phyloP scores from a whole-genome alignment of 2,888 invertebrate species.

The Listrodromus nycthemerus region DNA sequence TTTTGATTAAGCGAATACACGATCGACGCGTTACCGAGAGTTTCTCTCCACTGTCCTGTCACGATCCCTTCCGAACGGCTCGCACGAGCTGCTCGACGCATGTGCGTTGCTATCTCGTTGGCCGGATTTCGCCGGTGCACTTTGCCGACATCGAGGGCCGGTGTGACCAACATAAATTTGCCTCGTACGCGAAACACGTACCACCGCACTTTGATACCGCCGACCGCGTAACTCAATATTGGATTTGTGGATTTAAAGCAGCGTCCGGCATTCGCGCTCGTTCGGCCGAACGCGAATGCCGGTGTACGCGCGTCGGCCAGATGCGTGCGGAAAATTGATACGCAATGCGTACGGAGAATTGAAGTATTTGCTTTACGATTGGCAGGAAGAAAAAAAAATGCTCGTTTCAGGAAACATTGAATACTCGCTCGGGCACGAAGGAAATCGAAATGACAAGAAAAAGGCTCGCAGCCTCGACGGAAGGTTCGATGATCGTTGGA shows the following conservation, averaged over 20 bases:
- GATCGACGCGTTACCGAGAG: conserved; percentile 34
- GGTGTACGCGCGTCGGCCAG: background rate
- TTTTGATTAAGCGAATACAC: conserved; percentile 46
- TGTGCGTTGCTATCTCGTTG: conserved; percentile 22
- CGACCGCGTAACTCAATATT: conserved; percentile 42
- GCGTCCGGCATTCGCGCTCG: conserved; percentile 18
- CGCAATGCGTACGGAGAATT: background rate
- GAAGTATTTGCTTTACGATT: conserved; percentile 11
- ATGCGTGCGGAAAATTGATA: conserved; percentile 2
- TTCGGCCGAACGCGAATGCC: background rate
- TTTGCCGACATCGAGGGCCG: conserved; percentile 29
- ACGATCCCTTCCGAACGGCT: conserved; percentile 45
- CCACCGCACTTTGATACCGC: conserved; percentile 30
- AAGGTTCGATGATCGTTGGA: background rate
- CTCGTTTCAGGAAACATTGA: background rate
- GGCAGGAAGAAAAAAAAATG: background rate
- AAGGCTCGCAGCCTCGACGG: background rate
- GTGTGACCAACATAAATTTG: conserved; percentile 47
- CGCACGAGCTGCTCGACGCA: conserved; percentile 34
- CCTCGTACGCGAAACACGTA: conserved; percentile 35
- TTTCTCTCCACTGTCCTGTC: conserved; percentile 59
- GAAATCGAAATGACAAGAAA: background rate
- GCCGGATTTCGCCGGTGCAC: conserved; percentile 41
- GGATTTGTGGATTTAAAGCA: conserved; percentile 34
- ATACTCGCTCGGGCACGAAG: background rate